Conservation (phyloP, 2,888 invertebrate genomes). For the Tetragonula carbonaria region DNA sequence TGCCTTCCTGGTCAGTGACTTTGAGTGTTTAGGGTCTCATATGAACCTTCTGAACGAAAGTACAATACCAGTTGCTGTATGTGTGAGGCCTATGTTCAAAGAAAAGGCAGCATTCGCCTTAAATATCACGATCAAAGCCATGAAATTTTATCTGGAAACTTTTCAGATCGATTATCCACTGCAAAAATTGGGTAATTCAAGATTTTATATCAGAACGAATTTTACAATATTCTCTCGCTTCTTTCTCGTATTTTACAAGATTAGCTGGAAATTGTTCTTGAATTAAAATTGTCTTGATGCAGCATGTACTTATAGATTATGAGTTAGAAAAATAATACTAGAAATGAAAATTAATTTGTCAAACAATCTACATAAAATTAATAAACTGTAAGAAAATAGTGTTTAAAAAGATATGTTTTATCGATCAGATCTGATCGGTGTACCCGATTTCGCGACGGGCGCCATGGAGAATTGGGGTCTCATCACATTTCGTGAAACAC, state of each 20-base stretch:
- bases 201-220: background rate
- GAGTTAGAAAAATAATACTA: too few relatives aligned
- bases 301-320: too few relatives aligned
- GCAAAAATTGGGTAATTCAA: constrained; percentile 46
- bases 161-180: constrained; percentile 49
- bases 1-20: constrained; percentile 70
- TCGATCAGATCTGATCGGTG: constrained; percentile 41
- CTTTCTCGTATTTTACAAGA: background rate
- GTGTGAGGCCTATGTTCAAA: constrained; percentile 40
- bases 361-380: too few relatives aligned
- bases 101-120: constrained; percentile 41
- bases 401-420: background rate
- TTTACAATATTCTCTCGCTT: background rate
- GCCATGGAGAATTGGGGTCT: constrained; percentile 62
- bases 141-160: constrained; percentile 38
- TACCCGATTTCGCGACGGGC: constrained; percentile 56
- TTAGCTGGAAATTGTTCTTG: too few relatives aligned
- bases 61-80: constrained; percentile 39
- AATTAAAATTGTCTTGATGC: too few relatives aligned
- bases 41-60: constrained; percentile 60
- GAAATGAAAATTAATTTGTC: too few relatives aligned
- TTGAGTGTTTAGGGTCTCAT: constrained; percentile 59
- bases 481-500: constrained; percentile 55
- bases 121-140: constrained; percentile 17
- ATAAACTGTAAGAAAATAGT: too few relatives aligned